Conservation (phyloP, 2,888 invertebrate species). For the Xestoiulus laeticollis region DNA sequence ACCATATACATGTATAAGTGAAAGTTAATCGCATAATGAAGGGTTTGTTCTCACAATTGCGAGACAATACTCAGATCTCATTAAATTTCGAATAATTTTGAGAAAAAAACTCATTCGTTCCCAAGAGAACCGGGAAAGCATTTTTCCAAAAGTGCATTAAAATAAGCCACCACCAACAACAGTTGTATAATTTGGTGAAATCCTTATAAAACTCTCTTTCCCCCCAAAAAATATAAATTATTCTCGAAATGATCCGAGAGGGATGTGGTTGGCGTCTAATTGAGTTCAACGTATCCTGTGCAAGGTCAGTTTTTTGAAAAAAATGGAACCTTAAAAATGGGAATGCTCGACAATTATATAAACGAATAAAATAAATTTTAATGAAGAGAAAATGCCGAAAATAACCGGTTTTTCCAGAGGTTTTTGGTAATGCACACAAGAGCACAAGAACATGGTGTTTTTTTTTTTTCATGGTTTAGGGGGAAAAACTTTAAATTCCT, state of each 20-base stretch:
- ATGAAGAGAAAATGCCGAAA: background rate
- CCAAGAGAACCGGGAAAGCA: conserved; percentile 22
- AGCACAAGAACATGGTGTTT: background rate
- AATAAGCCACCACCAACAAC: background rate
- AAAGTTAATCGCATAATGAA: conserved; percentile 19
- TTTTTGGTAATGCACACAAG: conserved; percentile 11
- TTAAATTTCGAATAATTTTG: background rate
- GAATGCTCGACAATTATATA: conserved; percentile 20
- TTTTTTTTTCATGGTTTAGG: background rate
- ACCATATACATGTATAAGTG: background rate
- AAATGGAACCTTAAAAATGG: background rate
- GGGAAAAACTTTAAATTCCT: conserved; percentile 1
- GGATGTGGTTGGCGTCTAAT: background rate
- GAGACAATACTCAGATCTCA: conserved; percentile 7
- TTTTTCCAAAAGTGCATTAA: background rate
- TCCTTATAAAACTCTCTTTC: background rate
- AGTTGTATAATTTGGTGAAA: conserved; percentile 3
- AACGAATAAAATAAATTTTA: background rate
- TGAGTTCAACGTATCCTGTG: background rate
- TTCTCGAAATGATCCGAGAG: background rate
- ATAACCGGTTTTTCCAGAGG: background rate
- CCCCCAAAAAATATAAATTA: background rate
- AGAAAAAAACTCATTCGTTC: background rate
- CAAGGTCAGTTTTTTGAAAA: background rate
- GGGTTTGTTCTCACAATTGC: conserved; percentile 13